Conservation (phyloP, 2,888 invertebrate genomes). For the Drosophila niveifrons region DNA sequence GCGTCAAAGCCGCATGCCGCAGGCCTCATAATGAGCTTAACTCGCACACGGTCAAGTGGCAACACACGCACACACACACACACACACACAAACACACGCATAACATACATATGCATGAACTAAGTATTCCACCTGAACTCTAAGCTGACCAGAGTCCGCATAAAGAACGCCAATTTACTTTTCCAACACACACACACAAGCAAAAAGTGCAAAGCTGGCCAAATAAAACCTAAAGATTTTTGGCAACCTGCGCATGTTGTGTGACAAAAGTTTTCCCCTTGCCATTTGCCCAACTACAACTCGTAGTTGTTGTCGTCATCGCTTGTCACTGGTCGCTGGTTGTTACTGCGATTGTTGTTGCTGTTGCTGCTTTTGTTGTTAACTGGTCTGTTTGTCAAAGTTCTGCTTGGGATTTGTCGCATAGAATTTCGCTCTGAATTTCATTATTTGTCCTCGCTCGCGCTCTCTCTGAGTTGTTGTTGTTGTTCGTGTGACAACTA, state of each 20-base stretch:
- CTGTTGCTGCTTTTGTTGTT: constrained; percentile 23
- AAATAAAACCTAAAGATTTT: constrained; percentile 17
- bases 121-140: constrained; percentile 23
- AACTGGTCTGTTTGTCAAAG: constrained; percentile 39
- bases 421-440: constrained; percentile 50
- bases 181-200: background rate
- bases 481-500: constrained; percentile 22
- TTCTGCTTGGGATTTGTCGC: constrained; percentile 45
- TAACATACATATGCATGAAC: constrained; percentile 13
- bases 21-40: constrained; percentile 72
- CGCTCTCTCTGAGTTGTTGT: background rate
- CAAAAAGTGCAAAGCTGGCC: constrained; percentile 13
- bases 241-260: constrained; percentile 11
- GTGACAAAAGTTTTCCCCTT: constrained; percentile 34
- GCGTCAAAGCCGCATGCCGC: constrained; percentile 45
- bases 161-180: constrained; percentile 34
- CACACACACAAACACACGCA: no score
- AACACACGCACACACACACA: background rate
- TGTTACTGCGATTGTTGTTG: constrained; percentile 9
- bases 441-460: constrained; percentile 62
- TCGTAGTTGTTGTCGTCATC: constrained; percentile 7
- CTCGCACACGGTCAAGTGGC: constrained; percentile 28
- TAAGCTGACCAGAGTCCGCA: constrained; percentile 9
- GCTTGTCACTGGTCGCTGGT: constrained; percentile 10
- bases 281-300: constrained; percentile 26